phyloP scores from a whole-genome alignment of 2,113 vertebrate species.

The Oncorhynchus keta region DNA sequence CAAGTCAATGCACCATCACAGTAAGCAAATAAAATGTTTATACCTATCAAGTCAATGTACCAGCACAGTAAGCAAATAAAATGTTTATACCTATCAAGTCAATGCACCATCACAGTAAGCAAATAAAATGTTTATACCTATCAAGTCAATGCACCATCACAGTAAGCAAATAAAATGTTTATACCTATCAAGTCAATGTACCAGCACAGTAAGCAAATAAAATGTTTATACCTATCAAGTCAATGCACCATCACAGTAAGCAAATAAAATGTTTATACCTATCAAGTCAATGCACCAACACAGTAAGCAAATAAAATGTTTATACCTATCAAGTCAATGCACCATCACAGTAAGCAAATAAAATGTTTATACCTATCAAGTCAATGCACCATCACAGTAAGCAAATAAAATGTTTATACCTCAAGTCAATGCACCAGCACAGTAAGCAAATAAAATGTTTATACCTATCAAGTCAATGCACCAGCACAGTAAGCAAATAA shows the following conservation, averaged over 20 bases:
- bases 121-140: not conserved
- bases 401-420: not conserved
- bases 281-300: not conserved
- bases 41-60: too few relatives aligned
- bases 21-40: not conserved
- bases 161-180: not conserved
- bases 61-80: not conserved
- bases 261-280: not conserved
- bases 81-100: not conserved
- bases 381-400: not conserved
- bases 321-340: not conserved
- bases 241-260: too few relatives aligned
- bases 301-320: not conserved
- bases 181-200: not conserved
- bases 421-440: too few relatives aligned
- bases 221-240: not conserved
- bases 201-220: not conserved
- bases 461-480: not conserved
- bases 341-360: too few relatives aligned
- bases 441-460: not conserved
- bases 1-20: not conserved
- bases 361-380: not conserved
- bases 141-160: too few relatives aligned
- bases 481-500: not conserved
- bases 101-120: not conserved